These are phyloP conservation scores for Steinernema carpocapsae DNA, from an alignment of 2,888 invertebrate species.

Conservation along the genomic window DNA sequence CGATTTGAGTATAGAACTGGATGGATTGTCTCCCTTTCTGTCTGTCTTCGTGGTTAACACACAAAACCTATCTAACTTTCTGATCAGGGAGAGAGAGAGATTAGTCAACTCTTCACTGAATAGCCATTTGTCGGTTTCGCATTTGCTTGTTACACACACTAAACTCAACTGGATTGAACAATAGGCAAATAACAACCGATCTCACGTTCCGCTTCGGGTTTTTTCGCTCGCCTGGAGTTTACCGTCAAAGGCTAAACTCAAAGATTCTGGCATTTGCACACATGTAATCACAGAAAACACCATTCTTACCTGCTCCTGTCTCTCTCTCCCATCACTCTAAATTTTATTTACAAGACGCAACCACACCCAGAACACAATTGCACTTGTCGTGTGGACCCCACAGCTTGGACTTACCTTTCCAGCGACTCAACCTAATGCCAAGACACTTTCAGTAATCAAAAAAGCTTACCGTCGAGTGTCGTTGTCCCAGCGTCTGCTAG, in stretches of 20 bases:
- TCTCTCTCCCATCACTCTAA: constrained; percentile 18
- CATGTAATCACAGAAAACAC: not conserved
- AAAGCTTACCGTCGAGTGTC: constrained; percentile 17
- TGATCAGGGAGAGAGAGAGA: constrained; percentile 26
- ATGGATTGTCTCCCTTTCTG: not conserved
- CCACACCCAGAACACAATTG: not conserved
- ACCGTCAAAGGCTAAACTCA: constrained; percentile 28
- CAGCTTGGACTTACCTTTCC: constrained; percentile 7
- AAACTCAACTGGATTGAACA: constrained; percentile 23
- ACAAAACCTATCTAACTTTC: constrained; percentile 23
- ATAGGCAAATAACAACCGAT: constrained; percentile 2
- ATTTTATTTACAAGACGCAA: constrained; percentile 8
- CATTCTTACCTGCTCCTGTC: constrained; percentile 21
- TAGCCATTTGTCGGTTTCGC: not conserved
- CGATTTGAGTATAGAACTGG: constrained; percentile 2
- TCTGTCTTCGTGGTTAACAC: constrained; percentile 27
- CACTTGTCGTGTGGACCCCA: not conserved
- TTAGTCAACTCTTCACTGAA: not conserved
- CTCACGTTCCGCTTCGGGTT: not conserved
- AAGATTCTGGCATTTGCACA: not conserved
- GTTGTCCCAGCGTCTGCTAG: not conserved
- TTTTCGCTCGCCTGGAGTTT: constrained; percentile 4
- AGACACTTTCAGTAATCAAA: not conserved
- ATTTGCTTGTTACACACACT: constrained; percentile 8
- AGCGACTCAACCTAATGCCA: not conserved